These are phyloP conservation scores for Flexamia atlantica DNA, from an alignment of 2,888 invertebrate species.

Conservation along the genomic window DNA sequence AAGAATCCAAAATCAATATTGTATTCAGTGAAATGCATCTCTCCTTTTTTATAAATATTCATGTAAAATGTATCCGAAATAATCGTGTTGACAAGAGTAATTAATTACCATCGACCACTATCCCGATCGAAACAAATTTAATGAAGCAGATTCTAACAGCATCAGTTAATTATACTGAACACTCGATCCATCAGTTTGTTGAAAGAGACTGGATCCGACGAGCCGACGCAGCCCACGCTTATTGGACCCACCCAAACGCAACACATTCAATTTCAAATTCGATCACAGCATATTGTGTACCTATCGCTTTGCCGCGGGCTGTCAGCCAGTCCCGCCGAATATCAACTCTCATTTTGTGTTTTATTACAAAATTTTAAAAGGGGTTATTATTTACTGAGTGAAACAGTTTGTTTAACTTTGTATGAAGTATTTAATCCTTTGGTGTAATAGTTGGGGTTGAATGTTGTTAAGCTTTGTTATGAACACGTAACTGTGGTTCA, in stretches of 20 bases:
- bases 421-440: no score
- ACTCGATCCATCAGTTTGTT: not conserved
- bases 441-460: no score
- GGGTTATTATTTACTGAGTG: no score
- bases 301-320: not conserved
- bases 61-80: no score
- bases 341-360: not conserved
- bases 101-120: no score
- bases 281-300: slow-evolving; percentile 31
- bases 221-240: not conserved
- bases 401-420: no score
- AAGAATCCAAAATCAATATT: no score
- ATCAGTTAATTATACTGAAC: not conserved
- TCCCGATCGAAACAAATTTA: not conserved
- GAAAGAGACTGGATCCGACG: not conserved
- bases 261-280: slow-evolving; percentile 43
- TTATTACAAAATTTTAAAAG: not conserved
- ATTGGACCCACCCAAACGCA: slow-evolving; percentile 26
- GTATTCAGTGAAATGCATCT: no score
- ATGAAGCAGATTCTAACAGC: not conserved
- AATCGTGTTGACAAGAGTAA: no score
- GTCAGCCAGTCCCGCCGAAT: not conserved
- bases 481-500: slow-evolving; percentile 71
- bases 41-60: no score
- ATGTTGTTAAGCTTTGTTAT: slow-evolving; percentile 50